phyloP scores from a whole-genome alignment of 2,888 invertebrate genomes.

The Sarcophaga rosellei region DNA sequence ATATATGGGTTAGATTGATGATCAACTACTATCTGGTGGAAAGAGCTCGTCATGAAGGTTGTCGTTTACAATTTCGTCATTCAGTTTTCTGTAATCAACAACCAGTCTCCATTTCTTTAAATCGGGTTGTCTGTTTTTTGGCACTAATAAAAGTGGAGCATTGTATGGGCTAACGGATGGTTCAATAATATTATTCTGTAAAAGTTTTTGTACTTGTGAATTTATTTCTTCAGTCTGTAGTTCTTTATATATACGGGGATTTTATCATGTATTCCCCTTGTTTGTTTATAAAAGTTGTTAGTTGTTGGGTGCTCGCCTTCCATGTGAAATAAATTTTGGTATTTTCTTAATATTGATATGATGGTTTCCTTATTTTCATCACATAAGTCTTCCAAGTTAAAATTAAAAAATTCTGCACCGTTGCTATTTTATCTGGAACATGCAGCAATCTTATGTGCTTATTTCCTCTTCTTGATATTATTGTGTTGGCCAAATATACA shows the following conservation, averaged over 20 bases:
- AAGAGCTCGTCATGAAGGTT: too few species aligned
- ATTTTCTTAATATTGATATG: too few species aligned
- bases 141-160: background rate
- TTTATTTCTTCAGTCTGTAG: background rate
- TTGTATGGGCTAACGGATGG: slow-evolving; percentile 13
- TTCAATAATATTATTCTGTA: slow-evolving; percentile 1
- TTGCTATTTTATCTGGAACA: too few species aligned
- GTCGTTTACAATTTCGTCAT: too few species aligned
- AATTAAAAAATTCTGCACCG: background rate
- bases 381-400: background rate
- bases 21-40: background rate
- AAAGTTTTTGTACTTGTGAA: background rate
- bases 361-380: background rate
- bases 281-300: too few species aligned
- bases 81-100: background rate
- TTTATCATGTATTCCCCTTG: too few species aligned
- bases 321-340: too few species aligned
- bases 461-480: too few species aligned
- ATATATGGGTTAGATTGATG: background rate
- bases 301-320: too few species aligned
- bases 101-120: background rate
- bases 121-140: slow-evolving; percentile 1
- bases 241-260: background rate
- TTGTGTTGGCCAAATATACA: too few species aligned
- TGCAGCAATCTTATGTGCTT: too few species aligned